These are phyloP conservation scores for Eutolmus rufibarbis DNA, from an alignment of 2,888 invertebrate species.

Conservation along the genomic window DNA sequence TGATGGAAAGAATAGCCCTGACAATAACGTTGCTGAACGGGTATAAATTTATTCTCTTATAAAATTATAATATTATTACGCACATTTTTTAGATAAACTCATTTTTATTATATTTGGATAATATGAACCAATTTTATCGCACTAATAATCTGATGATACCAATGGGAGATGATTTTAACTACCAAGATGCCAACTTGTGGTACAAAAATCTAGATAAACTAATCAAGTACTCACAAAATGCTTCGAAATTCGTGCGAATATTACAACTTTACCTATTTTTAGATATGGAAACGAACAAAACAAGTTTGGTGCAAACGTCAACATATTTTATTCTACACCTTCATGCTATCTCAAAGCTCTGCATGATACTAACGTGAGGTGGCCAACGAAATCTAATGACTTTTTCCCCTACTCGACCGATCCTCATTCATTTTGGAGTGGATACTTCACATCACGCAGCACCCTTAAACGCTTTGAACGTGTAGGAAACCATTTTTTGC, in stretches of 20 bases:
- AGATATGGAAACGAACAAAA: conserved; percentile 73
- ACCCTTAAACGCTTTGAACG: conserved; percentile 81
- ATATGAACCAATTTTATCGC: conserved; percentile 66
- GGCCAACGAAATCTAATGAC: conserved; percentile 81
- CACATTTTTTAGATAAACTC: conserved; percentile 64
- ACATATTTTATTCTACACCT: conserved; percentile 85
- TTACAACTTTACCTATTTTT: background rate
- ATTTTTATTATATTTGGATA: conserved; percentile 67
- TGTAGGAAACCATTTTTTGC: conserved; percentile 76
- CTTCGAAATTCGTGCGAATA: background rate
- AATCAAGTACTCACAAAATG: conserved; percentile 70
- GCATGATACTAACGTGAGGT: conserved; percentile 71
- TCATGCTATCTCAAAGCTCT: conserved; percentile 84
- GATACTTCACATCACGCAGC: conserved; percentile 85
- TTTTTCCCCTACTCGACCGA: conserved; percentile 93
- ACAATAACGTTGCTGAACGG: conserved; percentile 80
- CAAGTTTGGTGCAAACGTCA: conserved; percentile 70
- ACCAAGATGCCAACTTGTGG: conserved; percentile 78
- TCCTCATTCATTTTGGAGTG: conserved; percentile 91
- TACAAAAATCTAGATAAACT: conserved; percentile 88
- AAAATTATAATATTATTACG: background rate
- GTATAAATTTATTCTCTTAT: conserved; percentile 62
- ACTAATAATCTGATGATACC: conserved; percentile 83
- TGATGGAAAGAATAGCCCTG: conserved; percentile 79
- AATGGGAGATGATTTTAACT: conserved; percentile 94